These are phyloP conservation scores for Coremacera marginata DNA, from an alignment of 2,888 invertebrate species.

Conservation along the genomic window DNA sequence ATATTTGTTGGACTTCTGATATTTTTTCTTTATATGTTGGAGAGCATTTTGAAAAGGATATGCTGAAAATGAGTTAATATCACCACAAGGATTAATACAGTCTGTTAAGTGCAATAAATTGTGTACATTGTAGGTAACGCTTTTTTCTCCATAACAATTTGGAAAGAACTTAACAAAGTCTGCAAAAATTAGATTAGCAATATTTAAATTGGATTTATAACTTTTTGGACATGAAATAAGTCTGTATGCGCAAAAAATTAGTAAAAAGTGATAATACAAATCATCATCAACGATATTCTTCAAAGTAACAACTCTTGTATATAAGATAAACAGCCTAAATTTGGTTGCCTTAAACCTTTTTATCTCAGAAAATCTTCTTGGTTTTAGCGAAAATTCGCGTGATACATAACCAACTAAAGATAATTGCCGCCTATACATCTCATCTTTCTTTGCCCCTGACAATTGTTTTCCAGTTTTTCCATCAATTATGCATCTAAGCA, in stretches of 20 bases:
- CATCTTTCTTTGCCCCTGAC: neutral
- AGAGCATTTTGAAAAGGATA: neutral
- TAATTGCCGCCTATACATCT: neutral
- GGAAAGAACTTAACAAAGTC: neutral
- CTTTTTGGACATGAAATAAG: neutral
- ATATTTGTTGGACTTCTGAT: too few relatives aligned
- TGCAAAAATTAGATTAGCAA: neutral
- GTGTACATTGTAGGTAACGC: conserved; percentile 20
- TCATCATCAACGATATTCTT: neutral
- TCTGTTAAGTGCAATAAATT: conserved; percentile 9
- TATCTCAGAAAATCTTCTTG: conserved; percentile 16
- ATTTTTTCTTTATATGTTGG: too few relatives aligned
- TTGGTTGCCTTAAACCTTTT: conserved; percentile 6
- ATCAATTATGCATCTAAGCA: neutral
- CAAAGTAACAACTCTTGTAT: neutral
- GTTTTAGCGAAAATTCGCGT: conserved; percentile 16
- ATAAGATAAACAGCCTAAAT: neutral
- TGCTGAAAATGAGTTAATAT: neutral
- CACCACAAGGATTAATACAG: neutral
- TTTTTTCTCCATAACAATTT: conserved; percentile 11
- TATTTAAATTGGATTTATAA: neutral
- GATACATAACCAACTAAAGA: neutral
- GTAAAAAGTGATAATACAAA: conserved; percentile 21
- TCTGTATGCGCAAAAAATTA: neutral
- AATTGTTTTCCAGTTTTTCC: neutral